phyloP scores from a whole-genome alignment of 2,113 vertebrate species.

The Diadophis punctatus region DNA sequence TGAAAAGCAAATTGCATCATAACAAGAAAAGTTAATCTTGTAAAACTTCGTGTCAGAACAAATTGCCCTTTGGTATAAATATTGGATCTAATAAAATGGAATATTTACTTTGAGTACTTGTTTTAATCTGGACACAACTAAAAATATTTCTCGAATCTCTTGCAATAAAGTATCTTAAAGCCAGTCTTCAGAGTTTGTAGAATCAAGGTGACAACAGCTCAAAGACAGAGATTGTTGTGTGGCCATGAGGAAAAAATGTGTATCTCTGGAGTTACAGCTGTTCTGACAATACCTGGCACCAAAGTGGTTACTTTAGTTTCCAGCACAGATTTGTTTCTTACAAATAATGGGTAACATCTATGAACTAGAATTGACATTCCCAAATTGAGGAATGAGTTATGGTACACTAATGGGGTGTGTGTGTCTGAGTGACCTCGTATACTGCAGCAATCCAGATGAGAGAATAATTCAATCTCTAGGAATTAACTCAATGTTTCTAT shows the following conservation, averaged over 20 bases:
- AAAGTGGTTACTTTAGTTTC: neutral
- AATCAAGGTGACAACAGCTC: neutral
- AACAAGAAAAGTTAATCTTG: neutral
- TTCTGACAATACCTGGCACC: neutral
- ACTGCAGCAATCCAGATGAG: neutral
- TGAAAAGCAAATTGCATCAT: neutral
- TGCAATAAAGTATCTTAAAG: neutral
- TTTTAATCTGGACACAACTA: neutral
- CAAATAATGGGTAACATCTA: neutral
- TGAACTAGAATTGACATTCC: neutral
- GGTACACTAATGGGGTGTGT: neutral
- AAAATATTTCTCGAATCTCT: neutral
- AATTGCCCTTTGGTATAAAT: neutral
- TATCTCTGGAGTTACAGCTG: neutral
- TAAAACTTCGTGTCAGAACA: neutral
- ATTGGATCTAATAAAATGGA: neutral
- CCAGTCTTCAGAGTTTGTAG: neutral
- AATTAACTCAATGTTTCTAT: neutral
- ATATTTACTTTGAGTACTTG: neutral
- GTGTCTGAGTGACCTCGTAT: neutral
- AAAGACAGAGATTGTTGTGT: neutral
- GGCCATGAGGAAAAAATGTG: neutral
- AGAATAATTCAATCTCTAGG: neutral
- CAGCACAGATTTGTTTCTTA: neutral
- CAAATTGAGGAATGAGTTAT: neutral